Evolutionary conservation across 2,113 vertebrate genomes (phyloP).

Genomic region (Urocynchramus pylzowi): DNA sequence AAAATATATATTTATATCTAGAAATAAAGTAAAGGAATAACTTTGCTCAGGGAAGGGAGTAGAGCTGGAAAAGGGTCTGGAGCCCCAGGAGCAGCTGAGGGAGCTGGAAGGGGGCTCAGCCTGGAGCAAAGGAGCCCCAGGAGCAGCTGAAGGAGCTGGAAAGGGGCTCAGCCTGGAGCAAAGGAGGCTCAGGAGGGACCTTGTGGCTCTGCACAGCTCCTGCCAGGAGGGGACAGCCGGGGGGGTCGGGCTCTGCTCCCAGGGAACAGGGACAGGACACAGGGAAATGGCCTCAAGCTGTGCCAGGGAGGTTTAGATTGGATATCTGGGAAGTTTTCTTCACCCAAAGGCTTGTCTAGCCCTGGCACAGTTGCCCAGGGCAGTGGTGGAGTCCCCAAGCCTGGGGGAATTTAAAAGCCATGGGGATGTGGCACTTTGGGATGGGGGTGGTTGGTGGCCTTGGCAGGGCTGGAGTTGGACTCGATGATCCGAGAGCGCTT

Average conservation of each 20-base stretch:
- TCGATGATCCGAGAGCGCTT: fast-evolving
- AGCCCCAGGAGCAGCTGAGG: fast-evolving
- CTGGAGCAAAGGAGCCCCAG: too few species aligned
- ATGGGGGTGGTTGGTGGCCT: fast-evolving
- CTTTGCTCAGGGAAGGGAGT: neutral
- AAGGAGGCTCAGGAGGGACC: neutral
- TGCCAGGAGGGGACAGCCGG: neutral
- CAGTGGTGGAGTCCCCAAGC: fast-evolving
- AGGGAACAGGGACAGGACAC: neutral
- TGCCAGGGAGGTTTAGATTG: fast-evolving
- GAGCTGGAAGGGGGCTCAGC: neutral
- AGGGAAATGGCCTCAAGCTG: fast-evolving
- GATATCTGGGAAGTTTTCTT: fast-evolving
- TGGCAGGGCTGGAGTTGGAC: neutral
- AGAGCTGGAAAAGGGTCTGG: neutral
- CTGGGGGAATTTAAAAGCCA: neutral
- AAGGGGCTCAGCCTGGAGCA: neutral
- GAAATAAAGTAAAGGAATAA: neutral
- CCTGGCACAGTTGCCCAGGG: neutral
- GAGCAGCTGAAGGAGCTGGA: too few species aligned
- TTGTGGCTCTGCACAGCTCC: neutral
- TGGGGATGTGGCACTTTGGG: neutral
- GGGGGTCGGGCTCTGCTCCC: fast-evolving
- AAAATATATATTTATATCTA: neutral
- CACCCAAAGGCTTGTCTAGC: fast-evolving